Evolutionary conservation across 1,140 invertebrate genomes (phyloP), one percentile per base, ranked within the genome.

Genomic region (Temnothorax longispinosus): DNA sequence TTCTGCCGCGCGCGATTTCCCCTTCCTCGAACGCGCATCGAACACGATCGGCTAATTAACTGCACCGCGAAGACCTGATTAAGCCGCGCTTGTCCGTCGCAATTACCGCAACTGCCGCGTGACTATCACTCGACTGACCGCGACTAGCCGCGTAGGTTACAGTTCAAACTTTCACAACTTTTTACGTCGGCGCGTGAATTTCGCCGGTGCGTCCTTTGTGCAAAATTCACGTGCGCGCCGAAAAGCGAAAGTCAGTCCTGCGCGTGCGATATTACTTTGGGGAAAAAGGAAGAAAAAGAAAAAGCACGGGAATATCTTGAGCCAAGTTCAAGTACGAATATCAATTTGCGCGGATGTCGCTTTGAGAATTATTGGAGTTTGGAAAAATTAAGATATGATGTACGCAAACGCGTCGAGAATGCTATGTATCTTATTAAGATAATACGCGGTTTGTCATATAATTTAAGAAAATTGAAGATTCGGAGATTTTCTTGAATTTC

Each of bases 161-260:
- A 84, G 80, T 84, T 84, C 69, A 84, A 81, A 84, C 80, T 84
- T 84, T 84, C 80, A 84, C 80, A 84, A 84, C 13, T 84, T 84
- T 75, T 74, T 82, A 38, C n/a, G 32, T 47, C 41, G 27, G 13
- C 13, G 7, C 21, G 58, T 54, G 80, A 60, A 84, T 84, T 47
- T 84, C 32, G 80, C 69, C n/a, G 41, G 10, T n/a, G 8, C 5
- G 8, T 6, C 27, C 11, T 67, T 56, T 47, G 52, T 47, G 8
- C 15, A 62, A 84, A 75, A 75, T 75, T 74, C 1, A 38, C 69
- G 32, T 35, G 35, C 50, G 11, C 52, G 2, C 13, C 67, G 44
- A 84, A 84, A 74, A 74, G 54, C 52, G 80, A 81, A 81, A 81
- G 77, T 54, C 52, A 18, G 18, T 35, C 18, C 52, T 41, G 11